Percentiles rank a stretch among this genome's conserved stretches.
phyloP scores from a whole-genome alignment of 2,113 vertebrate species.

The Syrrhaptes paradoxus region DNA sequence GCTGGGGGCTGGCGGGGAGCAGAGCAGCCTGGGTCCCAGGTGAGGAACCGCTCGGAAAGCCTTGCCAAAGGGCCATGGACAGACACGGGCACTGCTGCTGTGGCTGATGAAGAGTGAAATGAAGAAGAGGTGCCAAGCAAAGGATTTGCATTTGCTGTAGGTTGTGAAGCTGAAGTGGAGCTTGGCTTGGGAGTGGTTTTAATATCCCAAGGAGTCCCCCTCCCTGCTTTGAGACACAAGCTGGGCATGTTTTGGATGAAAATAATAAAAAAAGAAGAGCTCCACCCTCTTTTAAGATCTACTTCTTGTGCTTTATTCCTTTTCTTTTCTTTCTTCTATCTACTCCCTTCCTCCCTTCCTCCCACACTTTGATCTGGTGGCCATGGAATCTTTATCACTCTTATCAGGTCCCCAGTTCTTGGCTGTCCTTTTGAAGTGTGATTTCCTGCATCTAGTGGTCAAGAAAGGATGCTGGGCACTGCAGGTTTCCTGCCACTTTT shows the following conservation, averaged over 20 bases:
- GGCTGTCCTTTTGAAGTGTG: constrained; percentile 49
- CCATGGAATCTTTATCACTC: constrained; percentile 12
- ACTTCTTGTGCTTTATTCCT: not conserved
- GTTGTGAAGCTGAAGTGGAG: not conserved
- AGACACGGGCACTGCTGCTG: not conserved
- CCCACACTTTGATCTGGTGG: constrained; percentile 32
- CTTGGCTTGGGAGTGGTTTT: not conserved
- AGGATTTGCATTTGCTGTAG: not conserved
- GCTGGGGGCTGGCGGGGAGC: not conserved
- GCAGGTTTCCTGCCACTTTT: constrained; percentile 59
- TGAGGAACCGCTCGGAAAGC: not conserved
- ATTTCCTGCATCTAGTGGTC: constrained; percentile 37
- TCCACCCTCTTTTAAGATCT: not conserved
- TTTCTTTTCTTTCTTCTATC: not conserved
- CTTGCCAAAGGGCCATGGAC: constrained; percentile 1
- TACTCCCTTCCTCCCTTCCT: not conserved
- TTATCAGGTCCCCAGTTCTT: constrained; percentile 30
- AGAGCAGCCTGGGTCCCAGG: not conserved
- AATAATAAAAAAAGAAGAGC: not conserved
- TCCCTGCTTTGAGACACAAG: not conserved
- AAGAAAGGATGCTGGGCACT: constrained; percentile 30
- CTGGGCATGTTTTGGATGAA: not conserved
- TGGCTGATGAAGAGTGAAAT: constrained; percentile 28
- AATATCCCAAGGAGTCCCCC: not conserved
- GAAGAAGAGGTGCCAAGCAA: constrained; percentile 4